Evolutionary conservation across 2,113 vertebrate genomes (phyloP).

Genomic region (Alligator mississippiensis): DNA sequence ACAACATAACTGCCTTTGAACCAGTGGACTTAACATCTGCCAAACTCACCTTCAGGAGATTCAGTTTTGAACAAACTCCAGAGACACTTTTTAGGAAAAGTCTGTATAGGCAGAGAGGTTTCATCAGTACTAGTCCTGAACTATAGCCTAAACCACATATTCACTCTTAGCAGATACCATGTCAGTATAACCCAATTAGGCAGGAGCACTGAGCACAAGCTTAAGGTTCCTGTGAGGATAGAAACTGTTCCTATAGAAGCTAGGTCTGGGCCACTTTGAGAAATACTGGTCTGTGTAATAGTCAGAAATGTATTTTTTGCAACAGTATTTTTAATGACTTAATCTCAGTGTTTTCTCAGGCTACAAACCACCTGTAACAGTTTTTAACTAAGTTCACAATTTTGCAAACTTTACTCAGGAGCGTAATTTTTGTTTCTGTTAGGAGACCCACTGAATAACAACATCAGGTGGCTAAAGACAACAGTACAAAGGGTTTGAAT

Average conservation of each 20-base stretch:
- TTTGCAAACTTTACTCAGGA: background rate
- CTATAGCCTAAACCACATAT: background rate
- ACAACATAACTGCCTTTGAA: background rate
- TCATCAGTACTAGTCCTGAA: background rate
- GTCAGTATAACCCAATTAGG: background rate
- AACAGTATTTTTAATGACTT: background rate
- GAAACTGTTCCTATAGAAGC: background rate
- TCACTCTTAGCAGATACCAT: background rate
- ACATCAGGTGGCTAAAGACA: background rate
- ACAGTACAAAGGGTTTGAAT: background rate
- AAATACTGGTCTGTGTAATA: background rate
- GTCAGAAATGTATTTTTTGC: background rate
- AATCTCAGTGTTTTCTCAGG: background rate
- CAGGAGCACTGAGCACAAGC: background rate
- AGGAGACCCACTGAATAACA: background rate
- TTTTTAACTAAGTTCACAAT: background rate
- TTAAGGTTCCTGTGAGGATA: background rate
- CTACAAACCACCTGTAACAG: background rate
- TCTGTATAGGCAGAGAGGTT: background rate
- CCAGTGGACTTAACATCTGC: background rate
- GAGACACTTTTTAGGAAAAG: background rate
- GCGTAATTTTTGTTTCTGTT: accelerated
- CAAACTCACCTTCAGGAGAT: background rate
- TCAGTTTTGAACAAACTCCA: background rate
- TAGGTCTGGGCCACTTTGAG: background rate